Base-by-base conservation (phyloP, 1,140 invertebrate species). In the Trichogramma pretiosum region DNA sequence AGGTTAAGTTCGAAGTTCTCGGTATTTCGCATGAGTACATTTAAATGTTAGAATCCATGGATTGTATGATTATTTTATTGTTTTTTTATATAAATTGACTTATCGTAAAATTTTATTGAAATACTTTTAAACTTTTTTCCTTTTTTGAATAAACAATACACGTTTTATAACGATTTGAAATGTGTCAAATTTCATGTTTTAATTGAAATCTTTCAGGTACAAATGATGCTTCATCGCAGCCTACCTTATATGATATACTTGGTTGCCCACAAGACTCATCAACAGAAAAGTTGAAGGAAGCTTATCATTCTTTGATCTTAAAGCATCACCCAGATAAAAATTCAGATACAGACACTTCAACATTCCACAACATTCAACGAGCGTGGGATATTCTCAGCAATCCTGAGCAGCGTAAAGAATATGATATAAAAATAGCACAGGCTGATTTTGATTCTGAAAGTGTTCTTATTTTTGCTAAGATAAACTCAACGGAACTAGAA, bases 261-360 rank as follows among this genome's bases (percentile, higher is more conserved):
- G 68, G 74, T 17, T 80, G 80, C 53, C 59, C 68, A 3, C 61
- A 63, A 48, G 64, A 67, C 32, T 74, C 78, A 8, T 65, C 76
- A 0, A 55, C 58, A 10, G 76, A 80, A 36, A 79, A 82, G 56
- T 53, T 84, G 19, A 84, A 81, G 58, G 70, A 62, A 51, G 77
- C 68, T 52, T 85, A 83, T 64, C 77, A 78, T 55, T 69, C 72
- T 35, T 62, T 82, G 19, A 67, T 73, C 13, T 65, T 80, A 40
- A 57, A 72, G 49, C 64, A 70, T 62, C 83, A 85, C 63, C 82
- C 82, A 3, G 83, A 85, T 55, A 85, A 83, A 67, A 64, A 52
- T 16, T 16, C 30, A 33, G 42, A 52, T 11, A 28, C 48, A 9
- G 47, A 58, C 11, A 47, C 33, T 38, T 64, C 47, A 40, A 56